These are phyloP conservation scores for Herpailurus yagouaroundi DNA, from an alignment of 2,113 vertebrate genomes.

Conservation along the genomic window DNA sequence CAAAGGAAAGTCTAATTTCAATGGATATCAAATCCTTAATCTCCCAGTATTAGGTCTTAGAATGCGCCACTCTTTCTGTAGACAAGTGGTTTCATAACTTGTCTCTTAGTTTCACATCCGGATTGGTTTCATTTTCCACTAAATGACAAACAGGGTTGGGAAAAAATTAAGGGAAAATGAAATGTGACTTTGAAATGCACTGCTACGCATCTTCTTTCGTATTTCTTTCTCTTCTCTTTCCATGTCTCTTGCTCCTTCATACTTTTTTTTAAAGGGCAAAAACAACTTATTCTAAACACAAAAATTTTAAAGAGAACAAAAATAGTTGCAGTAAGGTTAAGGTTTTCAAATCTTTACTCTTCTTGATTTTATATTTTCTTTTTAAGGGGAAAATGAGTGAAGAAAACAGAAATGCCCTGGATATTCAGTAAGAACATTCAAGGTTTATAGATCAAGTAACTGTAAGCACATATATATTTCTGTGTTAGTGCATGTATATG, in stretches of 20 bases:
- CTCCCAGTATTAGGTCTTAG: background rate
- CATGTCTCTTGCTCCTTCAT: background rate
- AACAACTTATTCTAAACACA: background rate
- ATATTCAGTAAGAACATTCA: background rate
- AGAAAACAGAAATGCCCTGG: background rate
- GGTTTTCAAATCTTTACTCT: background rate
- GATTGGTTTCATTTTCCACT: conserved; percentile 9
- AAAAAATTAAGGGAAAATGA: conserved; percentile 53
- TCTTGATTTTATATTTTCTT: background rate
- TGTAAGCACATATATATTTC: background rate
- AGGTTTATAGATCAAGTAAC: background rate
- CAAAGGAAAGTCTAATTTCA: conserved; percentile 50
- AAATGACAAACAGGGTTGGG: background rate
- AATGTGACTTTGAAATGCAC: conserved; percentile 8
- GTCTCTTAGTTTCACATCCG: conserved; percentile 43
- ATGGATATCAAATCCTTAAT: background rate
- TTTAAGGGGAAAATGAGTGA: background rate
- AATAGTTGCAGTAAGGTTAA: background rate
- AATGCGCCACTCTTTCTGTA: background rate
- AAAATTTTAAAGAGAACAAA: conserved; percentile 34
- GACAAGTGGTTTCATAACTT: background rate
- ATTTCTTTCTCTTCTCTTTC: background rate
- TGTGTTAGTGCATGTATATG: background rate
- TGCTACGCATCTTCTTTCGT: background rate
- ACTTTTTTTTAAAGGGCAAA: background rate